Evolutionary conservation across 1,140 invertebrate species (phyloP).

Genomic region (Neodiprion fabricii): DNA sequence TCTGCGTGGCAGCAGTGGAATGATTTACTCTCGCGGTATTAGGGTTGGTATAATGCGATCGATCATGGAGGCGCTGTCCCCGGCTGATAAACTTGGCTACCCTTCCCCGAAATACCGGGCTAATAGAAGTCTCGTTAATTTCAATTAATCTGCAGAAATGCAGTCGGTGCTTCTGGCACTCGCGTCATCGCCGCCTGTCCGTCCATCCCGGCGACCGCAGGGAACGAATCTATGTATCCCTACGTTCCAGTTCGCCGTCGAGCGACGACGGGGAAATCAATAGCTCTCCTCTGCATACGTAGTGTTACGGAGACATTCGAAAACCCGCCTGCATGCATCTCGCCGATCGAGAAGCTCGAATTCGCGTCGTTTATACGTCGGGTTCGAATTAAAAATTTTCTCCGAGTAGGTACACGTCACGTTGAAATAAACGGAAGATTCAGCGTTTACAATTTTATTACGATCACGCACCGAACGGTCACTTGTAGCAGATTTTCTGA

Average conservation of each 20-base stretch:
- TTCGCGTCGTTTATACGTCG: no score
- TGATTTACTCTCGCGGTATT: not conserved
- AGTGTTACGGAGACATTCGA: not conserved
- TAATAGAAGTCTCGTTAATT: slow-evolving; percentile 1
- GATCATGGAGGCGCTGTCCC: not conserved
- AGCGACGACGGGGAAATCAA: not conserved
- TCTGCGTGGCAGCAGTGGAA: not conserved
- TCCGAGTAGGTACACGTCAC: no score
- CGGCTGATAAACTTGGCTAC: not conserved
- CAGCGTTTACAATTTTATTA: no score
- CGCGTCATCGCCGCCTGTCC: not conserved
- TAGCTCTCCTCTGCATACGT: not conserved
- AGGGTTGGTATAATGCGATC: no score
- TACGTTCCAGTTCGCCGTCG: not conserved
- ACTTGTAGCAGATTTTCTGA: not conserved
- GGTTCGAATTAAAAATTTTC: no score
- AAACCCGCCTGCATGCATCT: not conserved
- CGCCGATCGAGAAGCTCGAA: no score
- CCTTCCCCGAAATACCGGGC: not conserved
- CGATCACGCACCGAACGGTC: no score
- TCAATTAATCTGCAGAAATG: slow-evolving; percentile 3
- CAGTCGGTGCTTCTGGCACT: not conserved
- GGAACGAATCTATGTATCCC: no score
- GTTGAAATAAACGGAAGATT: no score
- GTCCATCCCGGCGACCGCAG: no score